Evolutionary conservation across 2,797 vertebrate species (phyloP).

Genomic region (Melanogrammus aeglefinus): DNA sequence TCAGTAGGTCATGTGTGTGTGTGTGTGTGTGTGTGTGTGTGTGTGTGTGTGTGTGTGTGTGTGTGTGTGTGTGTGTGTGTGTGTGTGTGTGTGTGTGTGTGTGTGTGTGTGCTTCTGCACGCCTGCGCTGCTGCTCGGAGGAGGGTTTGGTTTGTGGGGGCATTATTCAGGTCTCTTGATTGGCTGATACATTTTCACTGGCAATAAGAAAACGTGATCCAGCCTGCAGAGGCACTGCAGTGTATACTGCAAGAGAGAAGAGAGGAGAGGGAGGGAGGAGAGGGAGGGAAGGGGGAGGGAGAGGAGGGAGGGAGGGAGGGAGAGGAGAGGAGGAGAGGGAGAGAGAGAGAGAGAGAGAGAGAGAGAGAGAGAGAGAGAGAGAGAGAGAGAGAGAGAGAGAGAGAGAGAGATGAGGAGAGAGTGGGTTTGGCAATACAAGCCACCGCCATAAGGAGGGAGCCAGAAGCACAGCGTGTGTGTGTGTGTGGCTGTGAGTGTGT

Average conservation of each 20-base stretch:
- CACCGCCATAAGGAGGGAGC: slow-evolving; percentile 60
- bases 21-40: slow-evolving; percentile 31
- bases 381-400: slow-evolving; percentile 28
- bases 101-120: background rate
- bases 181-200: slow-evolving; percentile 73
- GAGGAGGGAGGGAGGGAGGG: slow-evolving; percentile 31
- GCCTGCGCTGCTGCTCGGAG: slow-evolving; percentile 18
- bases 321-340: slow-evolving; percentile 25
- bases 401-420: slow-evolving; percentile 6
- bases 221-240: slow-evolving; percentile 84
- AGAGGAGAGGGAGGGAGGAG: slow-evolving; percentile 39
- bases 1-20: slow-evolving; percentile 28
- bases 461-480: slow-evolving; percentile 46
- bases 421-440: slow-evolving; percentile 50
- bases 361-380: slow-evolving; percentile 32
- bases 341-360: slow-evolving; percentile 34
- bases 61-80: slow-evolving; percentile 15
- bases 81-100: slow-evolving; percentile 1
- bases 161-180: slow-evolving; percentile 53
- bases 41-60: slow-evolving; percentile 28
- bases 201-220: slow-evolving; percentile 72
- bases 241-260: slow-evolving; percentile 66
- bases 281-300: slow-evolving; percentile 50
- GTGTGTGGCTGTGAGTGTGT: slow-evolving; percentile 27
- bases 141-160: slow-evolving; percentile 21